phyloP scores from a whole-genome alignment of 2,113 vertebrate species.

The Willisornis vidua region DNA sequence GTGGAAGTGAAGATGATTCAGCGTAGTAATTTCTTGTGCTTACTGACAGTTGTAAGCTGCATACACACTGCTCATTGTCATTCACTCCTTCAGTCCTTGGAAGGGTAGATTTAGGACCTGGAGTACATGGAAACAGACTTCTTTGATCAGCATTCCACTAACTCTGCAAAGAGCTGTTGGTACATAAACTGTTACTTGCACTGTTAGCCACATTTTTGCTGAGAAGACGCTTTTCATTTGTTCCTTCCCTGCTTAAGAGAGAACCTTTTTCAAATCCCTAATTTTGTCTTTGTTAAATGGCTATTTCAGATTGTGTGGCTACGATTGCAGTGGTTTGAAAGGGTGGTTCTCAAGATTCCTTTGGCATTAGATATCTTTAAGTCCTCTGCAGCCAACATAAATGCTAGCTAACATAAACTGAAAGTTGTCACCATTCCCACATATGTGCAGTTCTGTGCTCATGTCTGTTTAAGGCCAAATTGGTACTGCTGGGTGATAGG shows the following conservation, averaged over 20 bases:
- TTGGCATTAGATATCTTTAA: not conserved
- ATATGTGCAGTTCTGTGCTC: not conserved
- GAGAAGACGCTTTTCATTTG: not conserved
- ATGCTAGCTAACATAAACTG: not conserved
- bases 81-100: not conserved
- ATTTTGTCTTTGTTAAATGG: not conserved
- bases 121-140: not conserved
- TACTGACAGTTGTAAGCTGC: not conserved
- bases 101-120: not conserved
- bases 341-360: conserved; percentile 1
- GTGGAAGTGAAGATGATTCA: not conserved
- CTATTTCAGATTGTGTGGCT: not conserved
- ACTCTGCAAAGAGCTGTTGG: not conserved
- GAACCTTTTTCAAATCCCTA: not conserved
- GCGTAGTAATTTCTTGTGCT: not conserved
- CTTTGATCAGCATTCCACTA: not conserved
- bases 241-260: not conserved
- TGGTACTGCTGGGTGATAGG: not conserved
- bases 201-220: not conserved
- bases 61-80: not conserved
- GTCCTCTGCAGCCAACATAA: not conserved
- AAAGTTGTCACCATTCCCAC: not conserved
- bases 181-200: not conserved
- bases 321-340: not conserved
- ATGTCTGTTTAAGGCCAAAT: not conserved